Evolutionary conservation across 2,113 vertebrate species (phyloP).

Genomic region (Protobothrops mucrosquamatus): DNA sequence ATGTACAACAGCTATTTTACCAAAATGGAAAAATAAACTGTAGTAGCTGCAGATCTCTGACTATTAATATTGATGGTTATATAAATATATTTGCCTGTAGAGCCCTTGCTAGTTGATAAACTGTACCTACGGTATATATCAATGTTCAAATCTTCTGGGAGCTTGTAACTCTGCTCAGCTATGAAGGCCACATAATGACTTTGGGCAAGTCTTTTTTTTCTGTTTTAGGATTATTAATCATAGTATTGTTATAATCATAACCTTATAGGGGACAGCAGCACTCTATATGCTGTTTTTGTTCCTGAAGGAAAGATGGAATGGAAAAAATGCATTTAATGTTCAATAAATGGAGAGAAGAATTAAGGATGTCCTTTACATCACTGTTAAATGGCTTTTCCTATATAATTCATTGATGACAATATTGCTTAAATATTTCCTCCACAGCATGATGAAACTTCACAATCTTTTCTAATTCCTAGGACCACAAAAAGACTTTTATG

Average conservation of each 20-base stretch:
- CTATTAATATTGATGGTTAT: background rate
- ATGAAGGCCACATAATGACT: background rate
- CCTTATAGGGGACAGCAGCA: background rate
- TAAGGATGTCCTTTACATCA: background rate
- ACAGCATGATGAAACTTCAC: background rate
- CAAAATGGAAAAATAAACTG: constrained; percentile 1
- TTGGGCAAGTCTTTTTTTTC: background rate
- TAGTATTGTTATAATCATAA: background rate
- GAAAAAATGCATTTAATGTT: background rate
- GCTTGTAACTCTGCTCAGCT: background rate
- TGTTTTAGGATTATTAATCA: background rate
- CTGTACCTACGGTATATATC: background rate
- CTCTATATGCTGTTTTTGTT: background rate
- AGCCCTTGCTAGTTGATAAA: background rate
- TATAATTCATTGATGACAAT: background rate
- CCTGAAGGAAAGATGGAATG: background rate
- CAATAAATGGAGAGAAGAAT: background rate
- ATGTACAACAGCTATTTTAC: background rate
- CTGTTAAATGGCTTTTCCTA: background rate
- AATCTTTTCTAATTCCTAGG: background rate
- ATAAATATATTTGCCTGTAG: background rate
- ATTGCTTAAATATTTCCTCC: background rate
- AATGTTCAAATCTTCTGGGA: background rate
- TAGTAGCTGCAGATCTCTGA: background rate
- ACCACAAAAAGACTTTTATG: background rate